Percentiles rank a stretch among this genome's conserved stretches.
phyloP scores from a whole-genome alignment of 2,797 vertebrate species.

The Dendrocincla tyrannina region DNA sequence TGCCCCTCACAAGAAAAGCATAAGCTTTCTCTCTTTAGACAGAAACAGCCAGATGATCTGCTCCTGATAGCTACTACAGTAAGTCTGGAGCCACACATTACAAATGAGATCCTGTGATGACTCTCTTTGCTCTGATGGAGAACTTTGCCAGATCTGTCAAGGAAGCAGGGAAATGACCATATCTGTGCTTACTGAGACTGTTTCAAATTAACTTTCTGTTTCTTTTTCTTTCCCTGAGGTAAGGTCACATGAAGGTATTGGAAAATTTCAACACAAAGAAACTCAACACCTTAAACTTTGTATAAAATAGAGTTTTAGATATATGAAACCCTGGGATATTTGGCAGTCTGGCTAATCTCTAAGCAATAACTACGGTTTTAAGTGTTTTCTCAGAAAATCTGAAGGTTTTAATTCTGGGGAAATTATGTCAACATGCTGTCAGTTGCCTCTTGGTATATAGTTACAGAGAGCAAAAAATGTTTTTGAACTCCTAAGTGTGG shows the following conservation, averaged over 20 bases:
- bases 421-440: conserved; percentile 70
- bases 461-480: conserved; percentile 67
- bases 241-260: conserved; percentile 6
- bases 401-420: conserved; percentile 72
- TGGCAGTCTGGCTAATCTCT: conserved; percentile 65
- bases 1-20: neutral
- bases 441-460: conserved; percentile 68
- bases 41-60: neutral
- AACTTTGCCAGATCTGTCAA: neutral
- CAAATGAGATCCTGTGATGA: neutral
- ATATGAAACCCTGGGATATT: conserved; percentile 33
- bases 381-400: conserved; percentile 68
- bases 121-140: conserved; percentile 17
- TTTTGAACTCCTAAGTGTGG: conserved; percentile 52
- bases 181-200: conserved; percentile 8
- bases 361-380: conserved; percentile 65
- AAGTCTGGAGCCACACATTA: neutral
- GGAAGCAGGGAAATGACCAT: conserved; percentile 26
- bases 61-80: neutral
- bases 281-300: conserved; percentile 43
- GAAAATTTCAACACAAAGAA: conserved; percentile 60
- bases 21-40: neutral
- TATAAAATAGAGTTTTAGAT: conserved; percentile 42
- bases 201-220: conserved; percentile 49
- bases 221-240: conserved; percentile 48